Conservation (phyloP, 2,797 vertebrate species). For the Leuciscus waleckii region DNA sequence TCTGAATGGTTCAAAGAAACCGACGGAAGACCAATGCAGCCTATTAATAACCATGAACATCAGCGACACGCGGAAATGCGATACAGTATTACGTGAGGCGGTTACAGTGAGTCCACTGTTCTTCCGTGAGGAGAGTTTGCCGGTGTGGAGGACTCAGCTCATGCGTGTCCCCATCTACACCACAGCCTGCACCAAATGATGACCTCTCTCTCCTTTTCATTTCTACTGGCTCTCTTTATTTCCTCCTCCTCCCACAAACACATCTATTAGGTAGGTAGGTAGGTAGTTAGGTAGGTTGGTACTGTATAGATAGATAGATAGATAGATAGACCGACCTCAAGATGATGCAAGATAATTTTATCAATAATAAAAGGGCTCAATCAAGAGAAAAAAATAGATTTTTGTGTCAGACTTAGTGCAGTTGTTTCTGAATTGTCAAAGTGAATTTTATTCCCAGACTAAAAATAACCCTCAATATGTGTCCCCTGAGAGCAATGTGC, state of each 20-base stretch:
- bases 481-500: constrained; percentile 30
- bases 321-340: background rate
- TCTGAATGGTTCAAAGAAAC: constrained; percentile 39
- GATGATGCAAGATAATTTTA: background rate
- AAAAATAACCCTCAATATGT: constrained; percentile 40
- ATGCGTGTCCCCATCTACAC: constrained; percentile 32
- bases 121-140: constrained; percentile 30
- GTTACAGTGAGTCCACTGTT: constrained; percentile 1
- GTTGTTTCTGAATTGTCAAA: constrained; percentile 18
- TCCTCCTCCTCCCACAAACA: constrained; percentile 8
- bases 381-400: background rate
- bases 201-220: constrained; percentile 43
- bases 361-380: background rate
- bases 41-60: constrained; percentile 47
- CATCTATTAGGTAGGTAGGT: constrained; percentile 5
- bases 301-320: constrained; percentile 23
- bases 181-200: constrained; percentile 55
- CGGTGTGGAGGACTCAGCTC: constrained; percentile 39
- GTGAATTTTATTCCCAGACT: constrained; percentile 29
- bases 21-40: constrained; percentile 39
- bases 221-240: constrained; percentile 18
- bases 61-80: constrained; percentile 42
- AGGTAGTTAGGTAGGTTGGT: background rate
- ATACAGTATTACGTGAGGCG: constrained; percentile 11
- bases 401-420: background rate